Percentiles rank a stretch among this genome's conserved stretches.
phyloP scores from a whole-genome alignment of 2,888 invertebrate species.

The Alviniconcha strummeri region DNA sequence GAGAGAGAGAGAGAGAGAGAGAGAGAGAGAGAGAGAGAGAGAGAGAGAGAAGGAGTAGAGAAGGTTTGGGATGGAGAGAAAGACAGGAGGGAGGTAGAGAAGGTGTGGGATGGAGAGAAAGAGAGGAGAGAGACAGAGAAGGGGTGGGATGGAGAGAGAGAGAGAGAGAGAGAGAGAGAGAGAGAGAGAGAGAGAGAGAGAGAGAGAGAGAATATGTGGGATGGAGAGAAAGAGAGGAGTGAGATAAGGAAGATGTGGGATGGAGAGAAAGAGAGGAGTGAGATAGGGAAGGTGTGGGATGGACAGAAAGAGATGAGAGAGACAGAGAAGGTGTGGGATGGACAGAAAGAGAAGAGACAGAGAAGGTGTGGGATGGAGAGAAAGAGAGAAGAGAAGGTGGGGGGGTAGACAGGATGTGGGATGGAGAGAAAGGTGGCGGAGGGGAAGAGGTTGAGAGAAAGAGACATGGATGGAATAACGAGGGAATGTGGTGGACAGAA shows the following conservation, averaged over 20 bases:
- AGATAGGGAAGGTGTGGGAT: too few species aligned
- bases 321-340: too few species aligned
- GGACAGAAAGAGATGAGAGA: background rate
- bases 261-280: background rate
- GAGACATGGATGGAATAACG: background rate
- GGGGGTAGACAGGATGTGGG: conserved; percentile 6
- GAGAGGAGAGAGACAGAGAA: background rate
- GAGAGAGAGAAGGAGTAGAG: background rate
- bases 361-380: background rate
- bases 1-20: background rate
- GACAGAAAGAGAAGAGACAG: background rate
- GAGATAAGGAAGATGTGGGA: background rate
- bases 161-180: background rate
- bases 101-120: background rate
- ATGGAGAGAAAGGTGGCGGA: background rate
- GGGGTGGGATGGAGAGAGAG: background rate
- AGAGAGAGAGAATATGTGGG: background rate
- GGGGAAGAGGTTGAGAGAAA: background rate
- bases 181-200: background rate
- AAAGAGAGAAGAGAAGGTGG: conserved; percentile 10
- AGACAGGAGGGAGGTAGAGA: background rate
- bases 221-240: conserved; percentile 16
- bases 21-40: background rate
- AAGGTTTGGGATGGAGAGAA: background rate
- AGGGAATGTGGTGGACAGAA: too few species aligned